A percentile compares a stretch with the other conserved stretches of the same genome.
These are phyloP conservation scores for Lepidurus couesii DNA, from an alignment of 1,140 invertebrate species.

Conservation along the genomic window DNA sequence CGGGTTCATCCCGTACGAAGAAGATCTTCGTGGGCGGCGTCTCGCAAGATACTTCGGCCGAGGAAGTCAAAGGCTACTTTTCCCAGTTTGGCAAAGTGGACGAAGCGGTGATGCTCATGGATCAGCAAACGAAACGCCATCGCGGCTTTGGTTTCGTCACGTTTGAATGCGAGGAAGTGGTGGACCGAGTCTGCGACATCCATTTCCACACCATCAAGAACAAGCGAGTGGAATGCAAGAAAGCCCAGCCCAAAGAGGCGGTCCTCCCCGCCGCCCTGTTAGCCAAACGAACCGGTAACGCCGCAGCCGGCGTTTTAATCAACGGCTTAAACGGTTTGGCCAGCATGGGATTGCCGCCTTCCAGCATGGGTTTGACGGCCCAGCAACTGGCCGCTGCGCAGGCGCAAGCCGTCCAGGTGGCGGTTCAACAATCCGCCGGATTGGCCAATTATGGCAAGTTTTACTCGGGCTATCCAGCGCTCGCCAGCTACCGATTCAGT, in stretches of 20 bases:
- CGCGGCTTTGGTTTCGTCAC: constrained; percentile 87
- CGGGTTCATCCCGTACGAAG: constrained; percentile 62
- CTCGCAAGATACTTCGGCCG: constrained; percentile 81
- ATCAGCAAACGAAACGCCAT: constrained; percentile 86
- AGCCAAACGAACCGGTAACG: constrained; percentile 44
- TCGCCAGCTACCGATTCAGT: constrained; percentile 65
- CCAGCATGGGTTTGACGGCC: constrained; percentile 29
- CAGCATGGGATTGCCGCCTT: constrained; percentile 42
- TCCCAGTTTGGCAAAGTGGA: constrained; percentile 82
- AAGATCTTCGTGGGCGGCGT: constrained; percentile 89
- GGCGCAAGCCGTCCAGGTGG: constrained; percentile 51
- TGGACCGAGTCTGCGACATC: constrained; percentile 84
- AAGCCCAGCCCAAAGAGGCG: constrained; percentile 85
- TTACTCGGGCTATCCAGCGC: constrained; percentile 56
- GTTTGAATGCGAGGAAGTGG: constrained; percentile 82
- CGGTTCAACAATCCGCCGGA: constrained; percentile 51
- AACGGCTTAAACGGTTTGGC: constrained; percentile 47
- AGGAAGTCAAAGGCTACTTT: constrained; percentile 87
- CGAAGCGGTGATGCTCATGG: constrained; percentile 90
- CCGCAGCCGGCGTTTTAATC: constrained; percentile 59
- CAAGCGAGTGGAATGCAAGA: constrained; percentile 89
- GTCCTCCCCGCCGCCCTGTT: constrained; percentile 56
- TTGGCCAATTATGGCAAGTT: constrained; percentile 62
- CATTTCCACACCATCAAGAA: constrained; percentile 90
- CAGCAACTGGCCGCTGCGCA: constrained; percentile 31